phyloP scores from a whole-genome alignment of 2,797 vertebrate species.

The Artibeus lituratus region DNA sequence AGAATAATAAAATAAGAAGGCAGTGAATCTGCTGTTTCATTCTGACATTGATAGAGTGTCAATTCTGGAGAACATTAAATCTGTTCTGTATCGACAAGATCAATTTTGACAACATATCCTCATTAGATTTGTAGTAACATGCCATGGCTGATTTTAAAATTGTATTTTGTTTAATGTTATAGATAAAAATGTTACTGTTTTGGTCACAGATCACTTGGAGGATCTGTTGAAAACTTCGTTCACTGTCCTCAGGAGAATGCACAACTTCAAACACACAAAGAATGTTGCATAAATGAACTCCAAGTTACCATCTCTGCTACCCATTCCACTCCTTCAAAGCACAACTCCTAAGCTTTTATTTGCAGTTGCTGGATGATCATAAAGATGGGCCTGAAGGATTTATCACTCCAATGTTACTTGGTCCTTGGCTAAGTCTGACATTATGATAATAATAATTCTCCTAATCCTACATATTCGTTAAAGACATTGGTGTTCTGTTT shows the following conservation, averaged over 20 bases:
- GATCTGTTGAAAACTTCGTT: not conserved
- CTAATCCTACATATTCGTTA: constrained; percentile 4
- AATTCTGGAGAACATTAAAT: not conserved
- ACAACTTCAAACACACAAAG: not conserved
- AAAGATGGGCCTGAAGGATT: not conserved
- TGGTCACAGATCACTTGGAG: not conserved
- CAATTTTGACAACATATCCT: not conserved
- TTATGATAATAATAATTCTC: constrained; percentile 26
- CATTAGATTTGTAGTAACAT: not conserved
- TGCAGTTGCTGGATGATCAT: not conserved
- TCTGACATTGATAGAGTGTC: not conserved
- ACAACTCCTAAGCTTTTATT: not conserved
- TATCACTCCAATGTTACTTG: not conserved
- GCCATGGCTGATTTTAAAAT: not conserved
- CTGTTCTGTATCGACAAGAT: not conserved
- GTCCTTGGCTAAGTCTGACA: not conserved
- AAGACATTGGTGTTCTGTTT: constrained; percentile 1
- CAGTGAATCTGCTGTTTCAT: not conserved
- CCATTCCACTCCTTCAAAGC: not conserved
- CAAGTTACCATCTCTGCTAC: not conserved
- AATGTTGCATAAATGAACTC: not conserved
- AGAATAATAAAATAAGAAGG: not conserved
- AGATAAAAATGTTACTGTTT: not conserved
- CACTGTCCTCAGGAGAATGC: not conserved
- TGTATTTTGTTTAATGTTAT: constrained; percentile 19